Conservation (phyloP, 2,888 invertebrate species). For the Brassicogethes aeneus region DNA sequence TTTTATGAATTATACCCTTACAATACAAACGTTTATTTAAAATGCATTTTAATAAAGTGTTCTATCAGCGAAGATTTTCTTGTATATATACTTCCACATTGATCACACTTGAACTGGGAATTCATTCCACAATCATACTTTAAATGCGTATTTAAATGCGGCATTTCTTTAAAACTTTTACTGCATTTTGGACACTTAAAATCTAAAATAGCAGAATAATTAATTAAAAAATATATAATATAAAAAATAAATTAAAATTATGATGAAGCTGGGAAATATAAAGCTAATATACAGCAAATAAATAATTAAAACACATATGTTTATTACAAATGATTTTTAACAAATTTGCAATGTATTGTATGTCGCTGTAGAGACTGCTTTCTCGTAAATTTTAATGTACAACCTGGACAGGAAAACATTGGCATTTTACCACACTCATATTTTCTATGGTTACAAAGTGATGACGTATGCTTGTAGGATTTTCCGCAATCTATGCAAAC, state of each 20-base stretch:
- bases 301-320: neutral
- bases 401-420: neutral
- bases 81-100: slow-evolving; percentile 2
- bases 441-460: slow-evolving; percentile 11
- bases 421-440: slow-evolving; percentile 15
- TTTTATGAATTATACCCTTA: too few species aligned
- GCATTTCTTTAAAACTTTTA: neutral
- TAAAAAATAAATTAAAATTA: neutral
- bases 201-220: neutral
- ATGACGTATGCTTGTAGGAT: neutral
- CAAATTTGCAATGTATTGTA: too few species aligned
- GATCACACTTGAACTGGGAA: slow-evolving; percentile 1
- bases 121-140: slow-evolving; percentile 4
- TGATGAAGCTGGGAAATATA: too few species aligned
- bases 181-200: neutral
- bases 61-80: neutral
- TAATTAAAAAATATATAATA: neutral
- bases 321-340: neutral
- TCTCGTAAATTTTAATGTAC: slow-evolving; percentile 1
- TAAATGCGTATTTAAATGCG: neutral
- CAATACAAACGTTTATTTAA: too few species aligned
- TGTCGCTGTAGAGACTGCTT: neutral
- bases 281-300: too few species aligned
- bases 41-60: too few species aligned
- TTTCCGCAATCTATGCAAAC: neutral